Evolutionary conservation across 2,113 vertebrate genomes (phyloP).

Genomic region (Grammomys surdaster): DNA sequence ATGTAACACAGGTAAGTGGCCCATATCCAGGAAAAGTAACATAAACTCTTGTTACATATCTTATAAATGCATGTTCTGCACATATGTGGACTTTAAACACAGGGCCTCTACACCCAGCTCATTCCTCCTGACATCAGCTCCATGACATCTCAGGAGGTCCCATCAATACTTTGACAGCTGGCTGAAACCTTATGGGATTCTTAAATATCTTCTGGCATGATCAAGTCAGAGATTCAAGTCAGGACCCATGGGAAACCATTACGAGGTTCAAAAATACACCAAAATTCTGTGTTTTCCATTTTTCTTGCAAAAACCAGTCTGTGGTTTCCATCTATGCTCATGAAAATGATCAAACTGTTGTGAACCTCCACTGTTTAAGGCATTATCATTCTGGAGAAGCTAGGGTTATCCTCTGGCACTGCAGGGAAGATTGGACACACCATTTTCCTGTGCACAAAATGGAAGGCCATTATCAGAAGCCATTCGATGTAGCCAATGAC

Average conservation of each 20-base stretch:
- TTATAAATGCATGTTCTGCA: neutral
- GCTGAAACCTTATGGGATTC: neutral
- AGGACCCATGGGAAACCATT: neutral
- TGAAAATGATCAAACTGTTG: neutral
- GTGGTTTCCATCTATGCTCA: neutral
- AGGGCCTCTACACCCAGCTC: neutral
- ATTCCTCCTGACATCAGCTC: neutral
- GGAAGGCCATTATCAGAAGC: neutral
- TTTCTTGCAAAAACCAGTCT: neutral
- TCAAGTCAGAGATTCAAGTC: constrained; percentile 17
- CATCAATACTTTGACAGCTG: neutral
- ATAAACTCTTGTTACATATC: neutral
- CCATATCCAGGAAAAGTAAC: neutral
- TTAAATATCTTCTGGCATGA: neutral
- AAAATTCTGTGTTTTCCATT: neutral
- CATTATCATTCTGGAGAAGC: neutral
- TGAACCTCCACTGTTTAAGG: neutral
- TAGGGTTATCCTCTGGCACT: neutral
- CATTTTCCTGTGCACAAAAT: neutral
- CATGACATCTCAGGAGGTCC: neutral
- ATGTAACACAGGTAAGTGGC: neutral
- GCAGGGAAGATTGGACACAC: neutral
- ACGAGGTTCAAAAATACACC: neutral
- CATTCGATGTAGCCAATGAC: neutral
- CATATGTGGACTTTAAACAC: neutral